Base-by-base conservation (phyloP, 2,888 invertebrate genomes). In the Athripsodes cinereus region DNA sequence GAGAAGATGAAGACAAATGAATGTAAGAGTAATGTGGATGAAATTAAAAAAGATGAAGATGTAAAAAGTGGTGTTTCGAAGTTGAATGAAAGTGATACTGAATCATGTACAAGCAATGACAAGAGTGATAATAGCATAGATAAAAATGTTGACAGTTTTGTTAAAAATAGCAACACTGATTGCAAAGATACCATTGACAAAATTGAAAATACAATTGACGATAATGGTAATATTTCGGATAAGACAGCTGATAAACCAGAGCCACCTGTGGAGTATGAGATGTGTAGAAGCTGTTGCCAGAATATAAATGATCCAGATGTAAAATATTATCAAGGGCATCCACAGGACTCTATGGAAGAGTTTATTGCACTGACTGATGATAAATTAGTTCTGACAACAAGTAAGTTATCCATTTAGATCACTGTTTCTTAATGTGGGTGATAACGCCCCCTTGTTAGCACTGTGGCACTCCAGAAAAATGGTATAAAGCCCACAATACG, bases 301-400 rank as follows among this genome's bases (percentile, higher is more conserved):
- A 76, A 74, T 67, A 66, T 78, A 21, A 76, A 76, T 63, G 76
- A 78, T 67, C 78, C 78, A 10, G 76, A 78, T 62, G 70, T 78
- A 22, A 72, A 76, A 60, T 78, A 84, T 46, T 90, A 86, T 69
- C 81, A 83, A 66, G 90, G 90, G n/a, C 90, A 90, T 71, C 87
- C 88, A 48, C 85, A 85, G 66, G 78, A 86, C 71, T 84, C 90
- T 52, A 81, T 85, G 52, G 90, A 90, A 68, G 91, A 91, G 72
- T 86, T 81, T 69, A 78, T 89, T 61, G 87, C 88, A 19, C 76
- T 91, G 61, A 88, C 85, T 13, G 83, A 90, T 76, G 85, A 88
- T 40, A 85, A 83, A 69, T 72, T 91, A 61, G 82, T 86, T 18
- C 72, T 90, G 58, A 86, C 87, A 66, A 85, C 85, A 64, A 90